Percentiles rank a stretch among this genome's conserved stretches.
Evolutionary conservation across 2,797 vertebrate species (phyloP).

Genomic region (Phyllotis vaccarum): DNA sequence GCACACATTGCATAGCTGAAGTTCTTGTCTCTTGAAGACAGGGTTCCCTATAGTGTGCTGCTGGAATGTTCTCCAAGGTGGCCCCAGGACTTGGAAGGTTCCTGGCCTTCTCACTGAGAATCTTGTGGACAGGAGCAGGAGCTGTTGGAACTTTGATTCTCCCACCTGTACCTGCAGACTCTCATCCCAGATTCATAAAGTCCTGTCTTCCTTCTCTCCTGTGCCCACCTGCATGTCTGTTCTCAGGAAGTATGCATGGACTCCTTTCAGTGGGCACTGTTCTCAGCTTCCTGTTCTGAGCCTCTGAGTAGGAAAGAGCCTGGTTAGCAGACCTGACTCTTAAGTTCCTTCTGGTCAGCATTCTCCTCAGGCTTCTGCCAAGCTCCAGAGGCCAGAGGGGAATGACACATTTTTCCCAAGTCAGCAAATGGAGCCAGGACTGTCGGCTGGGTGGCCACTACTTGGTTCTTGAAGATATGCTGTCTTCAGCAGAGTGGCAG

Average conservation of each 20-base stretch:
- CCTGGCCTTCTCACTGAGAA: not conserved
- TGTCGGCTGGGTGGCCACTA: not conserved
- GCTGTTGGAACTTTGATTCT: not conserved
- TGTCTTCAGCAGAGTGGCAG: slow-evolving; percentile 67
- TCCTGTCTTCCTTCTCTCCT: not conserved
- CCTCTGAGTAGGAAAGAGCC: not conserved
- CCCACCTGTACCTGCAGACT: not conserved
- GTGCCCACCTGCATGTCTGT: not conserved
- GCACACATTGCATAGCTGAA: too few species aligned
- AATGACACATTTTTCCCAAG: slow-evolving; percentile 66
- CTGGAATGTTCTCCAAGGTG: not conserved
- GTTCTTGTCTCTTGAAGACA: not conserved
- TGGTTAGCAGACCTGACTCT: not conserved
- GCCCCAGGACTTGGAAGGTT: not conserved
- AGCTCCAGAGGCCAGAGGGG: slow-evolving; percentile 70
- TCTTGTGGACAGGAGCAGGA: not conserved
- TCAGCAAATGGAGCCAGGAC: slow-evolving; percentile 62
- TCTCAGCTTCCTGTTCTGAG: not conserved
- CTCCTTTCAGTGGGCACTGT: not conserved
- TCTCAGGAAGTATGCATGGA: not conserved
- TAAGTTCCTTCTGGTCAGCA: slow-evolving; percentile 56
- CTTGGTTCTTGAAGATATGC: slow-evolving; percentile 59
- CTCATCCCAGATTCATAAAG: not conserved
- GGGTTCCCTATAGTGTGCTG: not conserved
- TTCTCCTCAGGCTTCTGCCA: slow-evolving; percentile 62